Base-by-base conservation (phyloP, 2,113 vertebrate genomes). In the Meriones unguiculatus region DNA sequence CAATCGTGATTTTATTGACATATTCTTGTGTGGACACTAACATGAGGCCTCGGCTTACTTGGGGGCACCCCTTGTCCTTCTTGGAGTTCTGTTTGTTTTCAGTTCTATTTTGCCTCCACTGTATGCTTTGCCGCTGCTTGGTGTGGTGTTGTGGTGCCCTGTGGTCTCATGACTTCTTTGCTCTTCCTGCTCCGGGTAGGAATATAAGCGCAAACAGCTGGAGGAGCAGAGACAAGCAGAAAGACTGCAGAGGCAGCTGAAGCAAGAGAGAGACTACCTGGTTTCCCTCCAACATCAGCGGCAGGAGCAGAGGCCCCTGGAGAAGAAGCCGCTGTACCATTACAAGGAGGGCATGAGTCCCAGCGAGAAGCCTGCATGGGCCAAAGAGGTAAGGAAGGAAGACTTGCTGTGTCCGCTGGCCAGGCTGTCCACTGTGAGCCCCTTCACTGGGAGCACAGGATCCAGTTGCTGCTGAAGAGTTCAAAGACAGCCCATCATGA, bases 221-320 rank as follows among this genome's bases (percentile, higher is more conserved):
- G 99, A 99, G 99, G 99, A 99, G 98, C 99, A 99, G 98, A 98
- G 99, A 87, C 99, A 99, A 98, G 99, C 99, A 0, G 99, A 99
- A 98, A 98, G 99, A 67, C 98, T 99, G 90, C 99, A 99, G 98
- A 98, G 99, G 95, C 99, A 99, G 98, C 98, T 99, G 57, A 99
- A 99, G 98, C 99, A 99, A 98, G 99, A 99, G 96, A 93, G 99
- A 32, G 99, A 99, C 67, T 99, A 99, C 97, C 98, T 99, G 98
- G 99, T 99, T 57, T 99, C 99, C 10, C 99, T 99, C 32, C 99
- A 99, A 95, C 99, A 99, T 93, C 99, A 99, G 91, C 98, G 99
- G 87, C 99, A 99, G 98, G 98, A 99, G 50, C 98, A 99, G 94
- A 98, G 99, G 7, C 99, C 99, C 0, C 98, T 99, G 0, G 99